phyloP scores from a whole-genome alignment of 2,113 vertebrate genomes.

The Gracilinanus agilis region DNA sequence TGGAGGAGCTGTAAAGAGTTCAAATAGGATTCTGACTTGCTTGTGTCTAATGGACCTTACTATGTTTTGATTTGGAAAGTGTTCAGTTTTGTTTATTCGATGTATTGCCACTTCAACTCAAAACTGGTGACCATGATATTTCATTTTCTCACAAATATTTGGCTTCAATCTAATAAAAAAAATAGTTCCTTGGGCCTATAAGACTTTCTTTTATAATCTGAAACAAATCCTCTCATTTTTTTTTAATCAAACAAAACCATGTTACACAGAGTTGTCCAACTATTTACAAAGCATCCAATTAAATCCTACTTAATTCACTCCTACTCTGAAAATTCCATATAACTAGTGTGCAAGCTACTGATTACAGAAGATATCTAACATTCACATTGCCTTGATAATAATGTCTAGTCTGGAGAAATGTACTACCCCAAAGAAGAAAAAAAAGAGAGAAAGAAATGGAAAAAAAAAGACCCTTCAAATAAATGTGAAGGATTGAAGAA shows the following conservation, averaged over 20 bases:
- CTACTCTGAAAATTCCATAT: conserved; percentile 81
- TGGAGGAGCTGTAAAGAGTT: neutral
- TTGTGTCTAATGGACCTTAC: conserved; percentile 60
- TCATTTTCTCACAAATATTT: conserved; percentile 85
- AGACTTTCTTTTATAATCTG: conserved; percentile 84
- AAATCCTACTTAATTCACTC: conserved; percentile 88
- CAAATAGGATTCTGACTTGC: conserved; percentile 30
- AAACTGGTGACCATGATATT: conserved; percentile 68
- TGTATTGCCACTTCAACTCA: conserved; percentile 67
- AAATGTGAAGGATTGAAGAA: conserved; percentile 79
- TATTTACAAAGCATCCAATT: conserved; percentile 89
- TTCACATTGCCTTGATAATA: conserved; percentile 62
- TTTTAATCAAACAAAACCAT: conserved; percentile 82
- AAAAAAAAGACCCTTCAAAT: neutral
- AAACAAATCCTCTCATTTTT: conserved; percentile 85
- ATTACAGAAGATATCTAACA: conserved; percentile 77
- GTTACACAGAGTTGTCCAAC: conserved; percentile 83
- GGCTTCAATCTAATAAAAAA: conserved; percentile 79
- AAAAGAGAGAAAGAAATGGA: conserved; percentile 50
- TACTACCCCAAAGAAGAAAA: conserved; percentile 39
- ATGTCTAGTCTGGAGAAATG: conserved; percentile 51
- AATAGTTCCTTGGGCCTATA: conserved; percentile 76
- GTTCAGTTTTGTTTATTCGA: conserved; percentile 67
- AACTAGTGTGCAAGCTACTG: conserved; percentile 67
- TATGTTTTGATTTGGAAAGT: conserved; percentile 67